These are phyloP conservation scores for Sciurus niger DNA, from an alignment of 2,113 vertebrate species.

Conservation along the genomic window DNA sequence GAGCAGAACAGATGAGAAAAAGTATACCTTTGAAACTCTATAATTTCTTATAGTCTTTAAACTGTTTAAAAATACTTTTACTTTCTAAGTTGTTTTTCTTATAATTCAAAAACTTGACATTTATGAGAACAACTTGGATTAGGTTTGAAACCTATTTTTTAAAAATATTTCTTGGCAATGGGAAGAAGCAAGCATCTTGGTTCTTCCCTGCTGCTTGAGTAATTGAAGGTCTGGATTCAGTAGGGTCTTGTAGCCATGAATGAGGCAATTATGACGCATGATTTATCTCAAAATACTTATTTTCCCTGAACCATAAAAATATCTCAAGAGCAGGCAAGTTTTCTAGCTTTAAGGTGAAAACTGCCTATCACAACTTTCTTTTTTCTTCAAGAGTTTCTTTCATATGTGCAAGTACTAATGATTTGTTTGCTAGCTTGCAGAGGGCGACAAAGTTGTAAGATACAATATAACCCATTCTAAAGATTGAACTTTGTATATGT, in stretches of 20 bases:
- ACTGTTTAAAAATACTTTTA: not conserved
- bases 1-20: not conserved
- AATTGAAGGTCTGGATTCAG: slow-evolving; percentile 49
- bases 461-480: not conserved
- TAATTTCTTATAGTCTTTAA: not conserved
- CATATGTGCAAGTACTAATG: not conserved
- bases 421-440: slow-evolving; percentile 5
- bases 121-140: not conserved
- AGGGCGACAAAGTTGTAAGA: not conserved
- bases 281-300: slow-evolving; percentile 51
- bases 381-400: not conserved
- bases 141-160: not conserved
- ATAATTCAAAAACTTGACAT: not conserved
- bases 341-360: slow-evolving; percentile 27
- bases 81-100: not conserved
- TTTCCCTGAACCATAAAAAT: slow-evolving; percentile 64
- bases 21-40: not conserved
- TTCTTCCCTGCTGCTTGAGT: slow-evolving; percentile 31
- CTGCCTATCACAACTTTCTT: slow-evolving; percentile 13
- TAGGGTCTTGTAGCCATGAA: slow-evolving; percentile 39
- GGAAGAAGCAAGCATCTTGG: not conserved
- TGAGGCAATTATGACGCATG: slow-evolving; percentile 49
- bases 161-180: slow-evolving; percentile 20
- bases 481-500: not conserved
- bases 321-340: not conserved